Percentiles rank a stretch among this genome's conserved stretches.
These are phyloP conservation scores for Gerris buenoi DNA, from an alignment of 1,140 invertebrate genomes.

Conservation along the genomic window DNA sequence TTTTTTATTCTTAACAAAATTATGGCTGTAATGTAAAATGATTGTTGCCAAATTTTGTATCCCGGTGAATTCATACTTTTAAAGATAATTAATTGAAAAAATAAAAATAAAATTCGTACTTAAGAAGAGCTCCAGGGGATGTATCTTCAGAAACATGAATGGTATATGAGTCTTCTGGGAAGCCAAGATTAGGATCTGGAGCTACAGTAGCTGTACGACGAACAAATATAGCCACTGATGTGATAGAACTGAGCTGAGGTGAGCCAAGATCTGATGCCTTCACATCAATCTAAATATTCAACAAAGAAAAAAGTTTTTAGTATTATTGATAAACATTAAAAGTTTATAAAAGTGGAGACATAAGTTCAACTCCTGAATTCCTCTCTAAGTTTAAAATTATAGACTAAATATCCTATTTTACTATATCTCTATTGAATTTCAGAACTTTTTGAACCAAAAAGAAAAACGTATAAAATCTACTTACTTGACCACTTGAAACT, in stretches of 20 bases:
- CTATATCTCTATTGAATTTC: too few relatives aligned
- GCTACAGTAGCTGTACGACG: constrained; percentile 53
- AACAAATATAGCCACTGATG: constrained; percentile 64
- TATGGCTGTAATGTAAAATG: neutral
- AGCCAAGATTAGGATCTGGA: constrained; percentile 56
- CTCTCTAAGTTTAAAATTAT: too few relatives aligned
- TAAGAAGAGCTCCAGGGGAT: constrained; percentile 46
- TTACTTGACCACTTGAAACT: too few relatives aligned
- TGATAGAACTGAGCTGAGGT: constrained; percentile 61
- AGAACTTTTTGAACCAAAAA: too few relatives aligned
- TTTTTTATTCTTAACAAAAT: neutral
- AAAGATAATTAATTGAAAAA: neutral
- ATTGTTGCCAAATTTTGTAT: neutral
- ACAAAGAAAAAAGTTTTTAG: too few relatives aligned
- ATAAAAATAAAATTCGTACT: constrained; percentile 24
- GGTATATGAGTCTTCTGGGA: constrained; percentile 66
- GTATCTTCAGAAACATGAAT: constrained; percentile 58
- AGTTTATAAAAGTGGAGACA: too few relatives aligned
- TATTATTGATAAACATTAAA: too few relatives aligned
- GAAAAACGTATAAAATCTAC: too few relatives aligned
- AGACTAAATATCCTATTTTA: too few relatives aligned
- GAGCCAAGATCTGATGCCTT: constrained; percentile 74
- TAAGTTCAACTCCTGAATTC: too few relatives aligned
- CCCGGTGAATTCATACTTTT: neutral
- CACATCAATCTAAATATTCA: constrained; percentile 50